Base-by-base conservation (phyloP, 1,140 invertebrate species). In the Drosophila trapezifrons region DNA sequence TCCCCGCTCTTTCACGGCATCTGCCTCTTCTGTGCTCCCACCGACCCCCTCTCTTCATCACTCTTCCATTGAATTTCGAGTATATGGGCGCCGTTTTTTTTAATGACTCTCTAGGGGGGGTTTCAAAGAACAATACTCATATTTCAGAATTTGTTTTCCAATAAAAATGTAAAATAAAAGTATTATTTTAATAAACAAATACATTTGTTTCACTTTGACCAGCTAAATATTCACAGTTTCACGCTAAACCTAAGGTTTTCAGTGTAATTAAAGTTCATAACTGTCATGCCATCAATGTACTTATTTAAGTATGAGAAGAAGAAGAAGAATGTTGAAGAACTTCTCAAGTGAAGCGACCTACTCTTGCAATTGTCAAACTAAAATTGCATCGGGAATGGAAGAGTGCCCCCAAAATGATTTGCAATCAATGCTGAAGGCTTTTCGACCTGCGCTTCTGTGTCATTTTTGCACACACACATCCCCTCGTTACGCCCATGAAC, bases 401-500 rank as follows among this genome's bases (percentile, higher is more conserved):
- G n/a, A 20, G 15, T 5, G 18, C 4, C 29, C 9, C 29, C 8
- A 6, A 54, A 37, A 37, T 37, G 18, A 54, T 54, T 55, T 55
- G 52, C 32, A 20, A 52, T 18, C 29, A 35, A 52, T 52, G 4
- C 35, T 13, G 13, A 20, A 20, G 13, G 29, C 47, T 29, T 49
- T 25, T 4, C 22, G 46, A 49, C 25, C 46, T 52, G 27, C 27
- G 17, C 17, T 52, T 54, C 29, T 20, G 52, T 55, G 49, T 35
- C 29, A 42, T 7, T 22, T 42, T 58, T 17, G 9, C 35, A 25
- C 35, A 57, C 35, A 25, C 13, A 37, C 15, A 25, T 57, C 4
- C 25, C 54, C 17, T 29, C 17, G 42, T 49, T 62, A 52, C 67
- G 55, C 71, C 54, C 29, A 32, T 51, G 55, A 52, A 40, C 54